Conservation (phyloP, 2,113 vertebrate genomes). For the Phodopus roborovskii region DNA sequence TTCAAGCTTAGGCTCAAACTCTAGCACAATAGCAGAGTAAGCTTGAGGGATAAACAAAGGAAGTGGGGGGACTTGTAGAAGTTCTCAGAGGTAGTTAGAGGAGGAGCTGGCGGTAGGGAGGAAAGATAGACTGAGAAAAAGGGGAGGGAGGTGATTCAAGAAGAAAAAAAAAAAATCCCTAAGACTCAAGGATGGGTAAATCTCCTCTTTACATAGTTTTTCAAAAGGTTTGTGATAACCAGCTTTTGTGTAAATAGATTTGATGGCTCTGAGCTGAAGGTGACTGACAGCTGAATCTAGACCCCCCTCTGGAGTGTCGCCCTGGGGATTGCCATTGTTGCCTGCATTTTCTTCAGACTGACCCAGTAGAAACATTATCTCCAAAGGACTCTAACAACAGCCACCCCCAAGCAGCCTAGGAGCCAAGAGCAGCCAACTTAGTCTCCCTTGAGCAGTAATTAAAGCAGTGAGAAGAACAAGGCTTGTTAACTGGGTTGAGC, state of each 20-base stretch:
- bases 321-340: conserved; percentile 74
- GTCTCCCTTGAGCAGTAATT: conserved; percentile 67
- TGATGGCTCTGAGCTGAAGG: conserved; percentile 72
- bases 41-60: conserved; percentile 39
- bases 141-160: not conserved
- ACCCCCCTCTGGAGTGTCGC: conserved; percentile 62
- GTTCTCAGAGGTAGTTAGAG: conserved; percentile 59
- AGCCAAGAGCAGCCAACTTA: conserved; percentile 60
- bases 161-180: not conserved
- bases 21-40: conserved; percentile 59
- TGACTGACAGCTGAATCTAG: conserved; percentile 81
- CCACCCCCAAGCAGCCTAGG: conserved; percentile 46
- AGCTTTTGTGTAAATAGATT: conserved; percentile 78
- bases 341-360: conserved; percentile 59
- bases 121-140: conserved; percentile 49
- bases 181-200: conserved; percentile 76
- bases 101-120: not conserved
- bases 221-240: conserved; percentile 77
- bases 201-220: conserved; percentile 74
- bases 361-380: conserved; percentile 74
- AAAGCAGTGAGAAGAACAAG: conserved; percentile 5
- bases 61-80: not conserved
- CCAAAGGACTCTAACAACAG: conserved; percentile 50
- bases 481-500: conserved; percentile 38
- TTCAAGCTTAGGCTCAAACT: conserved; percentile 21